Evolutionary conservation across 2,113 vertebrate genomes (phyloP), one percentile per base, ranked within the genome.

Genomic region (Catagonus wagneri): DNA sequence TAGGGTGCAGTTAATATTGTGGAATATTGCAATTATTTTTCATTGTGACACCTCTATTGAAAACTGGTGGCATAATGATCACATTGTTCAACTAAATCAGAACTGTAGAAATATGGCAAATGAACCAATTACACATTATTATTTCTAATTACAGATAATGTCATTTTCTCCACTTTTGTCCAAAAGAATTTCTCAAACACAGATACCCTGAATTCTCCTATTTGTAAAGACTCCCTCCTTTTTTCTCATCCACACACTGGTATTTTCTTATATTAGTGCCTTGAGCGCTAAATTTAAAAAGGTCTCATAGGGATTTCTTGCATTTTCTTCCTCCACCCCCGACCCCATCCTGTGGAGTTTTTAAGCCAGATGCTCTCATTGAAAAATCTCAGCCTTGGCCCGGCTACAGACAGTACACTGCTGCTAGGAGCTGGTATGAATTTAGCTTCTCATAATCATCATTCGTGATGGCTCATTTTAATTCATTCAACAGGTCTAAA

Each of bases 1-100:
- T 99, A 99, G 98, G 98, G 98, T 99, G 98, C 98, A 99, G 99
- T 99, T 99, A 99, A 99, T 99, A 99, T 99, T 99, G 98, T 98
- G 98, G 98, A 98, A 98, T 99, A 99, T 99, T 98, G 98, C 98
- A 99, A 99, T 99, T 99, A 99, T 99, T 99, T 99, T 99, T 99
- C 99, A 99, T 98, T 99, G 99, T 99, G 98, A 99, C 99, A 99
- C 98, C 98, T 98, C 98, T 98, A 98, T 98, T 98, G 98, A 99
- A 98, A 99, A 98, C 98, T 96, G 98, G 98, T 98, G 98, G 98
- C 98, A 98, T 99, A 99, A 99, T 98, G 98, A 99, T 99, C 98
- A 97, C 98, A 98, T 98, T 99, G 98, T 99, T 99, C 98, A 98
- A 98, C 98, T 98, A 99, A 99, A 99, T 98, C 98, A 98, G 98